Base-by-base conservation (phyloP, 2,113 vertebrate genomes). In the Coryphaenoides rupestris region DNA sequence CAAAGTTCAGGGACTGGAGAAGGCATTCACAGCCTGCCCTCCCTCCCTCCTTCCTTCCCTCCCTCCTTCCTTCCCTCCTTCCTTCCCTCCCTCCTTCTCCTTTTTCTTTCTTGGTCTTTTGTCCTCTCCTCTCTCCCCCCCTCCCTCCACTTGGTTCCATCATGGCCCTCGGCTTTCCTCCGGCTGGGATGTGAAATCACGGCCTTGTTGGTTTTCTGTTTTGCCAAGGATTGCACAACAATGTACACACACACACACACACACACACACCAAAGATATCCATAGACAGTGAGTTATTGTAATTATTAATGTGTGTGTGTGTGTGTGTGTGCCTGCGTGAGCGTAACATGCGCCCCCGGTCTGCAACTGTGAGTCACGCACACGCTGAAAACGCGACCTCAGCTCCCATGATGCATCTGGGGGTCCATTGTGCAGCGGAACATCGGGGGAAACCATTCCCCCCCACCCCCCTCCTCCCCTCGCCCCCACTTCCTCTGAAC, bases 21-120 rank as follows among this genome's bases (percentile, higher is more conserved):
- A 70, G 52, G 33, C 69, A 73, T 75, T 63, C 68, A 68, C 71
- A 72, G 66, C 54, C 26, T 66, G 62, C 49, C 57, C 33, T 53
- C 23, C 16, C 53, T 58, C 60, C 21, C 47, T 55, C 60, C 60
- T 55, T 58, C n/a, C n/a, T n/a, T n/a, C n/a, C n/a, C n/a, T n/a
- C n/a, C n/a, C n/a, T n/a, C n/a, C n/a, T n/a, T n/a, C n/a, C 28
- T 60, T 23, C 67, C 26, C 22, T 40, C 24, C 24, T 26, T 26
- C 24, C 24, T 26, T 26, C 24, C 24, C 13, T 40, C 33, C 13
- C 13, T 50, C 58, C 24, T 40, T 40, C 9, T 40, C 33, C 13
- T 40, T 40, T 40, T 7, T 40, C 13, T 40, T 12, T 40, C 33
- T 12, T 40, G 9, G 9, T 12, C 33, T 40, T 40, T 7, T 7